These are phyloP conservation scores for Suncus etruscus DNA, from an alignment of 2,113 vertebrate genomes.

Conservation along the genomic window DNA sequence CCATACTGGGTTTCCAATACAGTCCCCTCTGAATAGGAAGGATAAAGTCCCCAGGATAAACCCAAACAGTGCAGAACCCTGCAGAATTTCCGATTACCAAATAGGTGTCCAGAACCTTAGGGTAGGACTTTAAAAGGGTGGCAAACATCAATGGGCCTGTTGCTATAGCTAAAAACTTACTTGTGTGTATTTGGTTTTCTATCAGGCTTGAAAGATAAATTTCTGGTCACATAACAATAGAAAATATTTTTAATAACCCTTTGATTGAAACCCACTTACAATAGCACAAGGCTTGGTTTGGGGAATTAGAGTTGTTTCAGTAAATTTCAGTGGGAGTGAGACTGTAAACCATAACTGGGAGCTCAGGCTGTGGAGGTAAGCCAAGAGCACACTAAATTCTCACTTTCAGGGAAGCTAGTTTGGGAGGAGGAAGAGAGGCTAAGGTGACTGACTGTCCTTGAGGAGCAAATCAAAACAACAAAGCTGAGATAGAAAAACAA, in stretches of 20 bases:
- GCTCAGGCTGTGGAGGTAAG: background rate
- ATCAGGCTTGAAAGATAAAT: background rate
- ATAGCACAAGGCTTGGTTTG: background rate
- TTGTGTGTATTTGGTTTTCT: background rate
- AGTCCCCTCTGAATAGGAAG: background rate
- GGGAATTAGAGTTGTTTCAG: slow-evolving; percentile 36
- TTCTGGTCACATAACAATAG: background rate
- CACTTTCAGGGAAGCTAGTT: slow-evolving; percentile 33
- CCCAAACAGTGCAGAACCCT: background rate
- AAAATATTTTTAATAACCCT: background rate
- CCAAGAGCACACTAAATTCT: slow-evolving; percentile 25
- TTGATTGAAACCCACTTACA: background rate
- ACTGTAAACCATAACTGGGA: background rate
- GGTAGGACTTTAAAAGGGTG: background rate
- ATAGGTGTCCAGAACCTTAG: background rate
- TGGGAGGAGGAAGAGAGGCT: background rate
- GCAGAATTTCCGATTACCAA: background rate
- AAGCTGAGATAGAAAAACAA: slow-evolving; percentile 26
- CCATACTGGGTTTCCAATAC: background rate
- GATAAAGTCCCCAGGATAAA: background rate
- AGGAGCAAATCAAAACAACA: slow-evolving; percentile 47
- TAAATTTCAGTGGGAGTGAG: background rate
- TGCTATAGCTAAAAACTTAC: background rate
- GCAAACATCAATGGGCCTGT: background rate
- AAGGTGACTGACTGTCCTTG: slow-evolving; percentile 52